Base-by-base conservation (phyloP, 2,797 vertebrate species). In the Apogon hyalosoma region DNA sequence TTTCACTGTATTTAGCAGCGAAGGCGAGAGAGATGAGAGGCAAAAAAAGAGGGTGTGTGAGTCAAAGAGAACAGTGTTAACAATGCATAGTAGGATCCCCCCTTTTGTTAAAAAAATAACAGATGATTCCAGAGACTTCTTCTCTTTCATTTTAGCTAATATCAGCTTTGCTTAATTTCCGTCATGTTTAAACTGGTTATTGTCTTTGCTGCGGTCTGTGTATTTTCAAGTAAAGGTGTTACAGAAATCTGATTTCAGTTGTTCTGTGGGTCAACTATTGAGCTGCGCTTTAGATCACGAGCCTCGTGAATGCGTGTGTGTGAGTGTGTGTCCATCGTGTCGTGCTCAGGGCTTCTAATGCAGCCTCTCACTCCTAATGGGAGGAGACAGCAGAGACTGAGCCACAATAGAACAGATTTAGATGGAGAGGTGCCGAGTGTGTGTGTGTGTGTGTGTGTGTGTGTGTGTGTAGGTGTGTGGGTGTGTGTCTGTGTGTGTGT, bases 381-480 rank as follows among this genome's bases (percentile, higher is more conserved):
- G 79, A 91, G 83, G 89, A 90, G 86, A 90, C 85, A 88, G 84
- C 76, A 53, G 63, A 86, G 87, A 89, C 84, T 65, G 86, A 86
- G 90, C 85, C 93, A 94, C 93, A 95, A 95, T 95, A 88, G 93
- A 87, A 85, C 82, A 92, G 89, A 93, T 94, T 92, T 69, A 73
- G 90, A 88, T 60, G 90, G 89, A 93, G 86, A 86, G 84, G 83
- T 79, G 83, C 65, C 60, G 49, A 55, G n/a, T n/a, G n/a, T n/a
- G 78, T 60, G 63, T 52, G 40, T 65, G 41, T 54, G 21, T 24
- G 4, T 24, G n/a, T n/a, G n/a, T n/a, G n/a, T n/a, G n/a, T n/a
- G n/a, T n/a, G n/a, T n/a, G n/a, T n/a, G n/a, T n/a, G n/a, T n/a
- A n/a, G n/a, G n/a, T n/a, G n/a, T n/a, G n/a, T n/a, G n/a, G n/a